Percentiles rank a stretch among this genome's conserved stretches.
These are phyloP conservation scores for Panthera tigris DNA, from an alignment of 2,113 vertebrate genomes.

Conservation along the genomic window DNA sequence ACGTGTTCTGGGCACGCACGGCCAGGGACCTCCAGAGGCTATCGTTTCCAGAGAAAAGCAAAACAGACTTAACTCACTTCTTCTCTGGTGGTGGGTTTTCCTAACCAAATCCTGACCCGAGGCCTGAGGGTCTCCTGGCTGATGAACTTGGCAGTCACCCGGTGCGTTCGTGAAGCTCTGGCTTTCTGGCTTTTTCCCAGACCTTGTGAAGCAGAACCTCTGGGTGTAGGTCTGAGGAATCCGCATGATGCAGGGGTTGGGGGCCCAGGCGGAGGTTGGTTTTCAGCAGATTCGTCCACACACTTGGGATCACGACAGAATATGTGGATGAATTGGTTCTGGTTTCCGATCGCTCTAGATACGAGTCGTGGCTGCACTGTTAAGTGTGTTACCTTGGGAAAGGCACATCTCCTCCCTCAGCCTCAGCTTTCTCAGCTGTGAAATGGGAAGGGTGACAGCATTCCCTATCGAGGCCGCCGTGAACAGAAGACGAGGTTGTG, in stretches of 20 bases:
- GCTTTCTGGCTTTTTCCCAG: not conserved
- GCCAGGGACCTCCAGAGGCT: not conserved
- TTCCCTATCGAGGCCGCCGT: not conserved
- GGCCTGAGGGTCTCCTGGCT: not conserved
- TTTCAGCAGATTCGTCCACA: not conserved
- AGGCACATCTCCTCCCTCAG: not conserved
- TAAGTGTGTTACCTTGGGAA: not conserved
- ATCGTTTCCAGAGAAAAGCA: constrained; percentile 3
- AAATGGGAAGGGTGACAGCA: not conserved
- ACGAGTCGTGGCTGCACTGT: not conserved
- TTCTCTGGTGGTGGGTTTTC: not conserved
- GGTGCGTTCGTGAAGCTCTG: not conserved
- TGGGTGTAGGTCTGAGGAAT: not conserved
- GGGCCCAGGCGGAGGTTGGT: too few species aligned
- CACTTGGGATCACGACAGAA: not conserved
- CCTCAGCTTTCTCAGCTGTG: not conserved
- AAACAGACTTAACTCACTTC: not conserved
- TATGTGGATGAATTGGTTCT: not conserved
- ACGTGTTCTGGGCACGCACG: not conserved
- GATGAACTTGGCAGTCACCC: not conserved
- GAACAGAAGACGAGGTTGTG: not conserved
- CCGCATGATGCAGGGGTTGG: not conserved
- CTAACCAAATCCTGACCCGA: not conserved
- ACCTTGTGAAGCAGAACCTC: not conserved
- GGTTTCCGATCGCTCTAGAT: not conserved